Evolutionary conservation across 2,888 invertebrate species (phyloP), one percentile per base, ranked within the genome.

Genomic region (Drosophila mulleri): DNA sequence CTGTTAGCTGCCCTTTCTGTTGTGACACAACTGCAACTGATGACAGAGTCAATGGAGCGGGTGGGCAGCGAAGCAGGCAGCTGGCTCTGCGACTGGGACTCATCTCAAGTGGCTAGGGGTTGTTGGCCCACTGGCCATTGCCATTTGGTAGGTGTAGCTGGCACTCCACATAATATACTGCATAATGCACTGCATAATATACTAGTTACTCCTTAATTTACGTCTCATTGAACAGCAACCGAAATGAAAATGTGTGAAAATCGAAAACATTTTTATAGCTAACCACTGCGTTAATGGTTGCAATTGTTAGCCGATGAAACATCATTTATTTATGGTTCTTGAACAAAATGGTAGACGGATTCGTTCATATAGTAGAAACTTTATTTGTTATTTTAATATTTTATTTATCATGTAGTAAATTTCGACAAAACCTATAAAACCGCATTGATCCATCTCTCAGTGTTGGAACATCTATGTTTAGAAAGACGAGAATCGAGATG

Each of bases 21-120:
- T 86, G 83, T 89, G 81, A 82, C 85, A 78, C 48, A 69, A 59
- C 61, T 26, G 41, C 68, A 84, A 68, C 70, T 66, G 85, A 70
- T 76, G 73, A 76, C 74, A 68, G 65, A 80, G 62, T 72, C 73
- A 80, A 72, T 70, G 52, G 61, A 75, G 82, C 75, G 83, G 88
- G 89, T 73, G 88, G 79, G 7, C 23, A 16, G 14, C 8, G 48
- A 16, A 42, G 37, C 14, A 39, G 37, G 7, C 16, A 39, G 37
- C 37, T 58, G 69, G 61, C 52, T 84, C 89, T 87, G 85, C 59
- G 14, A 88, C 85, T 87, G 85, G 61, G 14, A 29, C 52, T 18
- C 29, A 12, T 63, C 69, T 80, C 56, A 80, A 81, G 78, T 80
- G 74, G 60, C 53, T 62, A 39, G 54, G 77, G 66, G 66, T 64